Conservation (phyloP, 2,888 invertebrate genomes). For the Nebria salina region DNA sequence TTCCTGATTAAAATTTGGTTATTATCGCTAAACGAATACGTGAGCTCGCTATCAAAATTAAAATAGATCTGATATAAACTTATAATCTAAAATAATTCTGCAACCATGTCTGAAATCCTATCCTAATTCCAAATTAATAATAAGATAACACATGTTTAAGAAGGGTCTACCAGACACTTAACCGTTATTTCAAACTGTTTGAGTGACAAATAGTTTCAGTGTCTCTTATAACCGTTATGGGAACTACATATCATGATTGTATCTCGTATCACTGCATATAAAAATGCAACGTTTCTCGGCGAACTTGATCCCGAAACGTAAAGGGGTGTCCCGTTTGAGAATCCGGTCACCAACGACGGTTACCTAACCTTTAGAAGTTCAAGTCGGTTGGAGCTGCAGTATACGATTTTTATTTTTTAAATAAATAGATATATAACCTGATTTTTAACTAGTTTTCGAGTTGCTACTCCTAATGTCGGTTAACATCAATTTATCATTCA, state of each 20-base stretch:
- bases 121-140: neutral
- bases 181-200: neutral
- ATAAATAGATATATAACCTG: neutral
- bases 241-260: conserved; percentile 7
- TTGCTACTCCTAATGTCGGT: neutral
- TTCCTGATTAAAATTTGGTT: too few species aligned
- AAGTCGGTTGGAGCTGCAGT: neutral
- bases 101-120: too few species aligned
- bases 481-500: neutral
- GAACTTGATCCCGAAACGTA: conserved; percentile 8
- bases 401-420: neutral
- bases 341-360: conserved; percentile 20
- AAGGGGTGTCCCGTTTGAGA: conserved; percentile 26
- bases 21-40: too few species aligned
- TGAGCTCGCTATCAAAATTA: too few species aligned
- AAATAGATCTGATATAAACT: too few species aligned
- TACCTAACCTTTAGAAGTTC: neutral
- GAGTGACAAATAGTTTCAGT: conserved; percentile 15
- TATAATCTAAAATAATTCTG: too few species aligned
- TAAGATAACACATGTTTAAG: neutral
- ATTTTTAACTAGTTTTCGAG: neutral
- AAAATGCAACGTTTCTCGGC: conserved; percentile 3
- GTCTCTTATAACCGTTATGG: conserved; percentile 8
- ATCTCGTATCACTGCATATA: neutral
- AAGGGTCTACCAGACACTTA: neutral